Evolutionary conservation across 2,113 vertebrate species (phyloP).

Genomic region (Dicrurus megarhynchus): DNA sequence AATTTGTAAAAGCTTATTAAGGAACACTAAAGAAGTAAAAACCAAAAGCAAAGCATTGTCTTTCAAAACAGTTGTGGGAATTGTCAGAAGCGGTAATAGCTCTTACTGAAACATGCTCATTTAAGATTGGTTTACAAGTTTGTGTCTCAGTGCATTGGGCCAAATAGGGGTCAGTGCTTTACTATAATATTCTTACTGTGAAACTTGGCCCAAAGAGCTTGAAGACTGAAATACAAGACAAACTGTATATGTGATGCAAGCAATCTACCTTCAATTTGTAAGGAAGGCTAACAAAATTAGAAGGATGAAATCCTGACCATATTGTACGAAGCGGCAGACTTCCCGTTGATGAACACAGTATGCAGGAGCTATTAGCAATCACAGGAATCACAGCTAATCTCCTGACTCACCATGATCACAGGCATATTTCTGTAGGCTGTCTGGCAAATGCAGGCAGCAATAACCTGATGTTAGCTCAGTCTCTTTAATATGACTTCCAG

Average conservation of each 20-base stretch:
- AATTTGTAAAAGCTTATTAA: background rate
- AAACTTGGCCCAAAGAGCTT: background rate
- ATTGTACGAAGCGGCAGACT: background rate
- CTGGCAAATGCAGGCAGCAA: background rate
- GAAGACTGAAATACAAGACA: background rate
- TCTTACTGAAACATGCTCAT: background rate
- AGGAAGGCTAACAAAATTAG: background rate
- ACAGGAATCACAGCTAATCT: slow-evolving; percentile 30
- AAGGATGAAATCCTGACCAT: background rate
- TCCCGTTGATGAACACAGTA: background rate
- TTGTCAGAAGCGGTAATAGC: background rate
- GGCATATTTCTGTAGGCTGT: background rate
- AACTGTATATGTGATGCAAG: background rate
- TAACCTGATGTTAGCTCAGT: background rate
- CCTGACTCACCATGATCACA: background rate
- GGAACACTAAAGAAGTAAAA: background rate
- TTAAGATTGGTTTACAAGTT: background rate
- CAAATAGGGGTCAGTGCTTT: background rate
- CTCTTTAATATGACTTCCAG: background rate
- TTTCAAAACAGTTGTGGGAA: background rate
- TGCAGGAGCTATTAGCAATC: background rate
- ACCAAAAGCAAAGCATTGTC: background rate
- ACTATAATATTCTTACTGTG: background rate
- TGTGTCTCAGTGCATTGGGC: background rate
- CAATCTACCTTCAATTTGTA: background rate